A percentile compares a stretch with the other conserved stretches of the same genome.
These are phyloP conservation scores for Eubasilissa regina DNA, from an alignment of 1,140 invertebrate species.

Conservation along the genomic window DNA sequence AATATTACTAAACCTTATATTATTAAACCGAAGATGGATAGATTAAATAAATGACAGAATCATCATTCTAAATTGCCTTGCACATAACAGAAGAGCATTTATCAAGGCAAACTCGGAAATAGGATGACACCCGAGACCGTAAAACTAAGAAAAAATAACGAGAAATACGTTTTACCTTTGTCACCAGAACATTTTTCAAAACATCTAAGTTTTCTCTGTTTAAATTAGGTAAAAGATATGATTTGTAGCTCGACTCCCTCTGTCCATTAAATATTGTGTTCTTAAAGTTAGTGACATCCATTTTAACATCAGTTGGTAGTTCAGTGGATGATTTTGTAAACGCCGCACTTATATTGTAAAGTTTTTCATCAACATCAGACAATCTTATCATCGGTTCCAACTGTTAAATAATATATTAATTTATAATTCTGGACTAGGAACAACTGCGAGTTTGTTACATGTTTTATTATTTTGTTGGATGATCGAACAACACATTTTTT, in stretches of 20 bases:
- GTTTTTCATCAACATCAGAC: slow-evolving; percentile 44
- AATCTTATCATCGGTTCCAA: slow-evolving; percentile 38
- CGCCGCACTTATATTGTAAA: slow-evolving; percentile 67
- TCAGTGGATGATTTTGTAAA: slow-evolving; percentile 68
- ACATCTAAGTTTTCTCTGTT: slow-evolving; percentile 80
- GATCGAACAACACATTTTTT: no score
- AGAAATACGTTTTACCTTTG: slow-evolving; percentile 51
- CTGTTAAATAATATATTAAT: background rate
- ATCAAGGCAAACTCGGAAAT: no score
- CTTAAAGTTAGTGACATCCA: slow-evolving; percentile 60
- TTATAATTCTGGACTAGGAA: no score
- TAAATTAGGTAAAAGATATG: slow-evolving; percentile 79
- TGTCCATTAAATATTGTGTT: slow-evolving; percentile 74
- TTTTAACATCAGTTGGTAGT: slow-evolving; percentile 60
- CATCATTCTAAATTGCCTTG: no score
- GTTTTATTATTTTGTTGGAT: no score
- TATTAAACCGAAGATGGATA: no score
- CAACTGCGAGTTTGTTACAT: no score
- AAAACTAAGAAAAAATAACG: no score
- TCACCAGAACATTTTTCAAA: slow-evolving; percentile 77
- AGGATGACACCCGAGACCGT: no score
- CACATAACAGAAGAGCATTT: no score
- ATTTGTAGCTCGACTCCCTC: slow-evolving; percentile 79
- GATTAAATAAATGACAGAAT: no score
- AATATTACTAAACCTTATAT: no score